Percentiles rank a stretch among this genome's conserved stretches.
Conservation (phyloP, 2,797 vertebrate species). For the Aeoliscus strigatus region DNA sequence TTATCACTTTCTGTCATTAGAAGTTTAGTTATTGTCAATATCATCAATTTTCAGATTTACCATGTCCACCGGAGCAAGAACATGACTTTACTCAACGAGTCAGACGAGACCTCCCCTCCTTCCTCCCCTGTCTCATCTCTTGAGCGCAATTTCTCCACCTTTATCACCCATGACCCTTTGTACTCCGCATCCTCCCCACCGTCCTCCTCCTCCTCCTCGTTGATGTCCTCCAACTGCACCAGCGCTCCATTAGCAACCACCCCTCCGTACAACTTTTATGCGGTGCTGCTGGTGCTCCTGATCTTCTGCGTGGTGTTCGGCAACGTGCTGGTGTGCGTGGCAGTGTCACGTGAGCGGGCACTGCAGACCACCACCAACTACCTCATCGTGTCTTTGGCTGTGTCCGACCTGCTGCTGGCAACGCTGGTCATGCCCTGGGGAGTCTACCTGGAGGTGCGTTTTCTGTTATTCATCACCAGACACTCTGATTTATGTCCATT, state of each 20-base stretch:
- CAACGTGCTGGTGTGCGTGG: conserved; percentile 74
- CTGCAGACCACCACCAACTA: conserved; percentile 80
- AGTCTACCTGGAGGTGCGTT: conserved; percentile 72
- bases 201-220: conserved; percentile 27
- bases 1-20: too few species aligned
- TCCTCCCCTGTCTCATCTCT: conserved; percentile 30
- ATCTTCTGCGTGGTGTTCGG: conserved; percentile 79
- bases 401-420: conserved; percentile 75
- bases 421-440: conserved; percentile 79
- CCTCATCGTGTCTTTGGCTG: conserved; percentile 76
- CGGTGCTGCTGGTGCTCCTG: conserved; percentile 71
- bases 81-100: conserved; percentile 64
- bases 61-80: conserved; percentile 40
- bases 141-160: conserved; percentile 37
- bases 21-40: too few species aligned
- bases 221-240: conserved; percentile 62
- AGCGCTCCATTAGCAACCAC: conserved; percentile 41
- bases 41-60: conserved; percentile 36
- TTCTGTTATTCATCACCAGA: too few species aligned
- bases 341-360: conserved; percentile 69
- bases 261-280: conserved; percentile 77
- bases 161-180: conserved; percentile 39
- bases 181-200: conserved; percentile 29
- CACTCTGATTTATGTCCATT: too few species aligned
- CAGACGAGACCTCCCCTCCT: conserved; percentile 30